Percentiles rank a stretch among this genome's conserved stretches.
phyloP scores from a whole-genome alignment of 2,797 vertebrate genomes.

The Stomatorhinus walkeri region DNA sequence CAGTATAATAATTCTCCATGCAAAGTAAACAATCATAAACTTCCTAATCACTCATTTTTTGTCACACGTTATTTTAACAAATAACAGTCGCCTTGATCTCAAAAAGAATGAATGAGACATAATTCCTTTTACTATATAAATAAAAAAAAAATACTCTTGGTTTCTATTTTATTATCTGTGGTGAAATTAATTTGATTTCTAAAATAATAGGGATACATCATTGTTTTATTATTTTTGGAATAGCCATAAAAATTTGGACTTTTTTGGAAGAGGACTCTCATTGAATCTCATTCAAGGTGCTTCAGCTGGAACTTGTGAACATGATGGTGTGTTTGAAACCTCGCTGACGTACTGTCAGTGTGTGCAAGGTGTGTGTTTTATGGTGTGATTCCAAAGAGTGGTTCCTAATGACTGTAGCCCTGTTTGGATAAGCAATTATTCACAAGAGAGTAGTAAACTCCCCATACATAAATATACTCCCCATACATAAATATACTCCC shows the following conservation, averaged over 20 bases:
- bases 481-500: not conserved
- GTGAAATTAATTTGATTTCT: not conserved
- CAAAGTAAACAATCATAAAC: not conserved
- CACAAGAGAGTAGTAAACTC: not conserved
- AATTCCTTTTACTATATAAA: not conserved
- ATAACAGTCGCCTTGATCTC: not conserved
- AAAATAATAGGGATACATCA: not conserved
- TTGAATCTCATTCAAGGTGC: not conserved
- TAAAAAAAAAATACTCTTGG: not conserved
- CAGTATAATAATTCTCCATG: not conserved
- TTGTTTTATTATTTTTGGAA: not conserved
- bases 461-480: not conserved
- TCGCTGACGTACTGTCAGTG: not conserved
- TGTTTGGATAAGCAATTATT: not conserved
- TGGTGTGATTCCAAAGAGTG: not conserved
- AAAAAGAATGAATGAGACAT: not conserved
- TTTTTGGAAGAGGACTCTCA: not conserved
- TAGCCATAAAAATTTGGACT: not conserved
- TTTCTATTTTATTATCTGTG: not conserved
- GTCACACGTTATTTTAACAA: not conserved
- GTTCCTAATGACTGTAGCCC: not conserved
- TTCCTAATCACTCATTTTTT: not conserved
- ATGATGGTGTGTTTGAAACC: not conserved
- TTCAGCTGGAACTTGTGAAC: not conserved
- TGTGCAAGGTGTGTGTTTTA: not conserved